phyloP scores from a whole-genome alignment of 2,888 invertebrate species.

The Piscicola geometra region DNA sequence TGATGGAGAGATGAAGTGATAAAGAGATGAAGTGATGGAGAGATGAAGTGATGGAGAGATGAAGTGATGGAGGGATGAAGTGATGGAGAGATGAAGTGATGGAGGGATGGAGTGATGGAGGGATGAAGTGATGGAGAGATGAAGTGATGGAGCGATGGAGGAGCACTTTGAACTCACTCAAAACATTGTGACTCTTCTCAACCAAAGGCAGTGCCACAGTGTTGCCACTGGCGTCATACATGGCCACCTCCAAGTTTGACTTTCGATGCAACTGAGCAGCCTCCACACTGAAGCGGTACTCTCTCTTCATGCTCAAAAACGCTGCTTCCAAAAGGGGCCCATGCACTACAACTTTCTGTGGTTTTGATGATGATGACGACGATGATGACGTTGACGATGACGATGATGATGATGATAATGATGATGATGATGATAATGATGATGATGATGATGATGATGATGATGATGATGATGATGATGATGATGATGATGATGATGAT shows the following conservation, averaged over 20 bases:
- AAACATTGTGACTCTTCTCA: not conserved
- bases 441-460: too few species aligned
- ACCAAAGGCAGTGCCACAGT: not conserved
- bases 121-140: slow-evolving; percentile 5
- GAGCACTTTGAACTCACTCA: slow-evolving; percentile 5
- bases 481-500: slow-evolving; percentile 15
- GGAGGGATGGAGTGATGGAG: slow-evolving; percentile 3
- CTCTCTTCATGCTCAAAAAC: not conserved
- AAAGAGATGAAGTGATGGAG: too few species aligned
- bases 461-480: slow-evolving; percentile 17
- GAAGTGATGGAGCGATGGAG: too few species aligned
- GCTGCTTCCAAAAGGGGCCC: not conserved
- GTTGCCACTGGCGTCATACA: not conserved
- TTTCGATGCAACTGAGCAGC: slow-evolving; percentile 62
- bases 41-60: too few species aligned
- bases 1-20: too few species aligned
- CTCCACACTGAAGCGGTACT: slow-evolving; percentile 60
- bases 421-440: too few species aligned
- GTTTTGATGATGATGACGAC: too few species aligned
- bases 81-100: too few species aligned
- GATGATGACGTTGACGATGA: too few species aligned
- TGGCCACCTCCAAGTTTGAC: not conserved
- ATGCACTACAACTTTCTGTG: not conserved
- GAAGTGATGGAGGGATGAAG: too few species aligned
- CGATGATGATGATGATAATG: too few species aligned